phyloP scores from a whole-genome alignment of 1,140 invertebrate genomes.

The Ladona fulva region DNA sequence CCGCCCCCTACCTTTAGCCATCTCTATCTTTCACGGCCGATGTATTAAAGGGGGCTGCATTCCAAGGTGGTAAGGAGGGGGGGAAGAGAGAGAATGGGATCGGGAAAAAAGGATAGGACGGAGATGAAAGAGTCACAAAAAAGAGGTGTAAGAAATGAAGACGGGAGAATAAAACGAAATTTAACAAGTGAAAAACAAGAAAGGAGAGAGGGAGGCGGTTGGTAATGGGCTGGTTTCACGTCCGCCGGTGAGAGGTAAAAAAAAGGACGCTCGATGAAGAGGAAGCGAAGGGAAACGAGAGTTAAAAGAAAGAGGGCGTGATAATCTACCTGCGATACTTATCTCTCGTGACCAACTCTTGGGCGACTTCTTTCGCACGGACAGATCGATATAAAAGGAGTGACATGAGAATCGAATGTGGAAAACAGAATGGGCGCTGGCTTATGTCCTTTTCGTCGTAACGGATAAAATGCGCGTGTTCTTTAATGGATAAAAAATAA shows the following conservation, averaged over 20 bases:
- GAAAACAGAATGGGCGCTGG: not conserved
- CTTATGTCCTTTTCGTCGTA: too few relatives aligned
- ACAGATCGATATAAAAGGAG: not conserved
- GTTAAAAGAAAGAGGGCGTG: not conserved
- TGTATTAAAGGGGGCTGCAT: not conserved
- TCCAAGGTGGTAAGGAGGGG: not conserved
- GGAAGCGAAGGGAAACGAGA: not conserved
- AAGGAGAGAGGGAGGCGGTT: not conserved
- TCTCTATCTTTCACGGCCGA: conserved; percentile 7
- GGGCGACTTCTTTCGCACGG: not conserved
- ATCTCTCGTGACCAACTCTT: conserved; percentile 4
- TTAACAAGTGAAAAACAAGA: not conserved
- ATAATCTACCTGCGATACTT: not conserved
- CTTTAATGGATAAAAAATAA: too few relatives aligned
- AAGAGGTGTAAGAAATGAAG: not conserved
- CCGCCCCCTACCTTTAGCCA: not conserved
- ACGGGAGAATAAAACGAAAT: not conserved
- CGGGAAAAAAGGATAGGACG: not conserved
- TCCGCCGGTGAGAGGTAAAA: too few relatives aligned
- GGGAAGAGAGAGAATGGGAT: not conserved
- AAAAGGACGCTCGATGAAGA: too few relatives aligned
- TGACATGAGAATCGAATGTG: not conserved
- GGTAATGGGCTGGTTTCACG: not conserved
- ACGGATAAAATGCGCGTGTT: too few relatives aligned
- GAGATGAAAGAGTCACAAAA: not conserved